Percentiles rank a stretch among this genome's conserved stretches.
phyloP scores from a whole-genome alignment of 2,113 vertebrate genomes.

The Acinonyx jubatus region DNA sequence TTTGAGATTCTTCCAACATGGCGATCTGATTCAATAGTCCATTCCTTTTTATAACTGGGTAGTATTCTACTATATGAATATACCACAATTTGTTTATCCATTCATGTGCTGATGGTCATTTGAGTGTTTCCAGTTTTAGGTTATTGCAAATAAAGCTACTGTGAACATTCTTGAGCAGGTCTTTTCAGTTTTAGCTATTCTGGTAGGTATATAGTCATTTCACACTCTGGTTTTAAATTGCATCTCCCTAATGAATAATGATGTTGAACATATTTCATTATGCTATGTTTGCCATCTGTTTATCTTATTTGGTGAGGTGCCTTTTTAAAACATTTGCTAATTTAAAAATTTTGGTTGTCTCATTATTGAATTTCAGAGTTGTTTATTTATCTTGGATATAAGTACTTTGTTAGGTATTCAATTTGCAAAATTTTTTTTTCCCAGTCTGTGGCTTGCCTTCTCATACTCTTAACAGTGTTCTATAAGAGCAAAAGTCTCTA shows the following conservation, averaged over 20 bases:
- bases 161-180: not conserved
- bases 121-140: not conserved
- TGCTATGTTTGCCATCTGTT: not conserved
- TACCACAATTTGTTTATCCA: not conserved
- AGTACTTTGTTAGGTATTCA: not conserved
- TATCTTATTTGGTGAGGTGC: not conserved
- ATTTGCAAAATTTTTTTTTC: constrained; percentile 1
- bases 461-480: not conserved
- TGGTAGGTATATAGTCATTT: not conserved
- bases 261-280: not conserved
- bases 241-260: not conserved
- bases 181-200: not conserved
- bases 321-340: not conserved
- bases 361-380: not conserved
- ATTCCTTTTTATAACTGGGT: not conserved
- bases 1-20: not conserved
- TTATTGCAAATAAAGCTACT: not conserved
- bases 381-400: not conserved
- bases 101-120: not conserved
- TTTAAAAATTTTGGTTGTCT: not conserved
- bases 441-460: not conserved
- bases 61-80: not conserved
- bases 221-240: not conserved
- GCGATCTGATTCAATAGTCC: not conserved
- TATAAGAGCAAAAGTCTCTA: not conserved